Base-by-base conservation (phyloP, 2,797 vertebrate genomes). In the Lindbergichthys nudifrons region DNA sequence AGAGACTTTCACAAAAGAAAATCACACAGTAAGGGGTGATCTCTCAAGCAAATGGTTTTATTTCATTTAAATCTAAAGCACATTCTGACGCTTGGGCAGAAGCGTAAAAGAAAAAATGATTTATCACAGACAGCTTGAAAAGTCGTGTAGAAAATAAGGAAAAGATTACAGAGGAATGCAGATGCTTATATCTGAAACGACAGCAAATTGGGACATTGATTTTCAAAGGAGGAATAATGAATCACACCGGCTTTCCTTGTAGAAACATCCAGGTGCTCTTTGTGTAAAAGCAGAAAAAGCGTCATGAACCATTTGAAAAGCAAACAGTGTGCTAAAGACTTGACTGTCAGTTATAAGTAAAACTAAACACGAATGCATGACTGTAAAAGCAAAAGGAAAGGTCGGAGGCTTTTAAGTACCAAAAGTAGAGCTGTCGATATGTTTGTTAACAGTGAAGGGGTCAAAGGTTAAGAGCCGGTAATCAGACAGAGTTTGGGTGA, bases 391-490 rank as follows among this genome's bases (percentile, higher is more conserved):
- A 85, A 83, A 23, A 26, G 50, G 42, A 56, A 85, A 69, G 70
- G 73, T 30, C 39, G 58, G 80, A 80, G 50, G 56, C 78, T 82
- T 85, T 75, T 18, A 81, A 79, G 85, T 63, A 62, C 61, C 26
- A n/a, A 67, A 73, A 58, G 66, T 72, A 80, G 80, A 73, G 72
- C 75, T 68, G 80, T 87, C 78, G 64, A 65, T 83, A 61, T 73
- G 80, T 80, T 84, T 81, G 89, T 63, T 81, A 88, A 91, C 85
- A 86, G 82, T 15, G 73, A 54, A 46, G 54, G 77, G 91, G 89
- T 83, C 84, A 87, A 54, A 21, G 91, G 92, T 93, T 91, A 94
- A 93, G 92, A 92, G 85, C 80, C 13, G 47, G 79, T 83, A 87
- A 93, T 92, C 89, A 89, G 86, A 76, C 78, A 30, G n/a, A 69